phyloP scores from a whole-genome alignment of 2,113 vertebrate species.

The Oostethus manadensis region DNA sequence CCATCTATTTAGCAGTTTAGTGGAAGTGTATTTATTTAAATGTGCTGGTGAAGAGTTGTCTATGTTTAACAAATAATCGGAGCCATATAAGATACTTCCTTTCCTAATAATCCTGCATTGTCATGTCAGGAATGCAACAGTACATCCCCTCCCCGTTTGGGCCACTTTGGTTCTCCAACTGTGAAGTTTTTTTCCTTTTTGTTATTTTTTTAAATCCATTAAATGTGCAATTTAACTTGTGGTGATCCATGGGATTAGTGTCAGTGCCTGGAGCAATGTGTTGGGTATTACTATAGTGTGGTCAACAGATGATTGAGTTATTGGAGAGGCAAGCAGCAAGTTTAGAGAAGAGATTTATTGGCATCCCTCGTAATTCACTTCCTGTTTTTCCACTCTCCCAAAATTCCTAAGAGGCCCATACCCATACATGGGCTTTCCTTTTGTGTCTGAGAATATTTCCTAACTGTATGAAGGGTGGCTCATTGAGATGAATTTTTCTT shows the following conservation, averaged over 20 bases:
- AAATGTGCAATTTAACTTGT: constrained; percentile 12
- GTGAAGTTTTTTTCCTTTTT: background rate
- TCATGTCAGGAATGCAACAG: background rate
- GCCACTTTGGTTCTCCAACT: no score
- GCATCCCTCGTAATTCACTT: constrained; percentile 23
- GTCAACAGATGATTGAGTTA: background rate
- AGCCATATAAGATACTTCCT: no score
- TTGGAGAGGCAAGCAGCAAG: background rate
- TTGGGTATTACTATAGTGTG: background rate
- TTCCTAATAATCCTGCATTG: background rate
- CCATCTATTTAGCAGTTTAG: constrained; percentile 42
- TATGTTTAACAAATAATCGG: background rate
- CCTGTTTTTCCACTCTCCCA: constrained; percentile 36
- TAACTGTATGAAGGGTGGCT: constrained; percentile 9
- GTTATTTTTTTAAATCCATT: background rate
- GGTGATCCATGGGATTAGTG: background rate
- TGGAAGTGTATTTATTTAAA: constrained; percentile 27
- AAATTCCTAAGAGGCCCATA: constrained; percentile 37
- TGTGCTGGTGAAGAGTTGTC: constrained; percentile 15
- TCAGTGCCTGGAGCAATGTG: background rate
- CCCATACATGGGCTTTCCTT: constrained; percentile 34
- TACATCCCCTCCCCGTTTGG: no score
- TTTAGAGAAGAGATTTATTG: constrained; percentile 19
- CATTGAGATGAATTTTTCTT: background rate
- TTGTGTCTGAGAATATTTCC: constrained; percentile 12